Evolutionary conservation across 53 echinoderm and acorn worm genomes (phyloP).

Genomic region (Astropecten irregularis): DNA sequence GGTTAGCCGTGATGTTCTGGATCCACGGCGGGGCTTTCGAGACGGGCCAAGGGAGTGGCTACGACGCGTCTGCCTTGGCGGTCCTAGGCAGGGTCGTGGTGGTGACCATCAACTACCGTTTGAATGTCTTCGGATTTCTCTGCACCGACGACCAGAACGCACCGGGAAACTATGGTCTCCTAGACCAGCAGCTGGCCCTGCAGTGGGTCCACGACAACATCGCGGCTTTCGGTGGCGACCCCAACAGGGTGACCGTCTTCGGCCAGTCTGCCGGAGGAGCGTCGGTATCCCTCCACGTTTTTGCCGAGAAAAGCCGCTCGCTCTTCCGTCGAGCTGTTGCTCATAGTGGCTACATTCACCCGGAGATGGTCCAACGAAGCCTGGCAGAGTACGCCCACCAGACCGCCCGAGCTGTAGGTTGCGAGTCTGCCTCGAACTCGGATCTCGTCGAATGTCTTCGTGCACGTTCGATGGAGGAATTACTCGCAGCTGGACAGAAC

Average conservation of each 20-base stretch:
- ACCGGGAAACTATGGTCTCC: conserved; percentile 64
- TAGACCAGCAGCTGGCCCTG: conserved; percentile 65
- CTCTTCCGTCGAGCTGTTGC: conserved; percentile 51
- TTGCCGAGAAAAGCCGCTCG: conserved; percentile 45
- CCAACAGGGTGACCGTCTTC: conserved; percentile 55
- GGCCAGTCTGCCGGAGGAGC: conserved; percentile 63
- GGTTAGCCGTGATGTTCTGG: conserved; percentile 94
- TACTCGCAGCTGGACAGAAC: neutral
- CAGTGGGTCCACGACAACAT: conserved; percentile 73
- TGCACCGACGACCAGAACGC: conserved; percentile 67
- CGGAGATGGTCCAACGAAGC: neutral
- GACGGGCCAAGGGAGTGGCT: conserved; percentile 79
- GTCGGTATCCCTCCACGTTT: conserved; percentile 56
- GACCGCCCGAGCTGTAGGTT: conserved; percentile 48
- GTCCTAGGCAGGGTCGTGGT: conserved; percentile 79
- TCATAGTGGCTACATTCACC: conserved; percentile 26
- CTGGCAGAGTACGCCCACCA: conserved; percentile 45
- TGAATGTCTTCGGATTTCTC: conserved; percentile 84
- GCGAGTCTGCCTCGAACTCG: neutral
- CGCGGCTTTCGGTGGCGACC: conserved; percentile 60
- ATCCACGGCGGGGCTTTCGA: conserved; percentile 90
- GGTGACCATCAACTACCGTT: conserved; percentile 88
- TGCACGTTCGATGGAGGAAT: neutral
- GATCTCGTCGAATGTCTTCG: conserved; percentile 63
- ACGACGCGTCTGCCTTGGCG: conserved; percentile 84